phyloP scores from a whole-genome alignment of 2,888 invertebrate species.

The Creontiades dilutus region DNA sequence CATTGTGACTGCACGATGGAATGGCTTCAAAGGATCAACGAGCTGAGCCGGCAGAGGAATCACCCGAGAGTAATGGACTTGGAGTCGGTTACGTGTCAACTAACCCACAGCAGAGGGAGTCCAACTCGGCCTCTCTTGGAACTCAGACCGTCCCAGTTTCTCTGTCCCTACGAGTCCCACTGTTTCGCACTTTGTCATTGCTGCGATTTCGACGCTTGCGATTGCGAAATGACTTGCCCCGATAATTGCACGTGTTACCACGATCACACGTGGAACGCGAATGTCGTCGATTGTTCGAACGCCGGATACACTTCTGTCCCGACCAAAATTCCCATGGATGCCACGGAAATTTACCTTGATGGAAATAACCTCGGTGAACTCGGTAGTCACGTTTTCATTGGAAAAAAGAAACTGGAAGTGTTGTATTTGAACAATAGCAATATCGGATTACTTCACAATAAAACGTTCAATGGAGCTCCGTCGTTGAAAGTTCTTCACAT shows the following conservation, averaged over 20 bases:
- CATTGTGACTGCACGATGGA: constrained; percentile 97
- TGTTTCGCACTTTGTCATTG: constrained; percentile 97
- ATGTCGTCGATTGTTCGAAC: constrained; percentile 93
- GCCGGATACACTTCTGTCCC: constrained; percentile 89
- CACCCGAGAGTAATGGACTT: constrained; percentile 94
- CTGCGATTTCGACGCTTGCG: constrained; percentile 97
- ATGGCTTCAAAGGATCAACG: constrained; percentile 94
- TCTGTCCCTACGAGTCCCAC: constrained; percentile 94
- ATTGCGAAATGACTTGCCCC: constrained; percentile 98
- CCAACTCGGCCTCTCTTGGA: constrained; percentile 85
- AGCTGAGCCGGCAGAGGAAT: constrained; percentile 87
- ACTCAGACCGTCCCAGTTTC: constrained; percentile 90
- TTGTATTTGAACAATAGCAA: constrained; percentile 92
- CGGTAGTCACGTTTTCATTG: constrained; percentile 92
- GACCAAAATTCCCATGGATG: constrained; percentile 94
- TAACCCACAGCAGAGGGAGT: constrained; percentile 88
- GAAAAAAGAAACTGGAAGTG: constrained; percentile 91
- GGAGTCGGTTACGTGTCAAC: constrained; percentile 91
- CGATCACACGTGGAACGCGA: constrained; percentile 95
- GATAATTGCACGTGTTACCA: constrained; percentile 96
- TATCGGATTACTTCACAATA: constrained; percentile 91
- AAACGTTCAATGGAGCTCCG: constrained; percentile 91
- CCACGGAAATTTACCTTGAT: constrained; percentile 94
- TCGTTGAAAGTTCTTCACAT: constrained; percentile 89
- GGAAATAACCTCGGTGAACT: constrained; percentile 92